A percentile compares a stretch with the other conserved stretches of the same genome.
These are phyloP conservation scores for Hypena proboscidalis DNA, from an alignment of 2,888 invertebrate genomes.

Conservation along the genomic window DNA sequence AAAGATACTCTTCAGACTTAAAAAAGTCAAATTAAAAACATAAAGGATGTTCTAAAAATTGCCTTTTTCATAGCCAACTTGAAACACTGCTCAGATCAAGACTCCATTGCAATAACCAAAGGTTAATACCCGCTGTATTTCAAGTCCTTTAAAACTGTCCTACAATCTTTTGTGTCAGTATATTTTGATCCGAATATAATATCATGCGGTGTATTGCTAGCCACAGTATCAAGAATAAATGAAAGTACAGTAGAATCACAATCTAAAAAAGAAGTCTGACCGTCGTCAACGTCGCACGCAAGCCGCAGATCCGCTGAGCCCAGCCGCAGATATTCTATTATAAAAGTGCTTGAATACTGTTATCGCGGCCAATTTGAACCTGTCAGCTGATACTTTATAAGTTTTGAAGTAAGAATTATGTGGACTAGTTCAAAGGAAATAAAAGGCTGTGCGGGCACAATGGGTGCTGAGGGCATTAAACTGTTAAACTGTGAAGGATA, in stretches of 20 bases:
- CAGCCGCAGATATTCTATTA: slow-evolving; percentile 29
- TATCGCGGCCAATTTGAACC: slow-evolving; percentile 16
- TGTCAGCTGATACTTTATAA: slow-evolving; percentile 7
- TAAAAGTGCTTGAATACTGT: slow-evolving; percentile 23
- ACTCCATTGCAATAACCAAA: too few relatives aligned
- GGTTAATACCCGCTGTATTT: too few relatives aligned
- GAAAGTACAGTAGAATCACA: slow-evolving; percentile 3
- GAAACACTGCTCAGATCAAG: too few relatives aligned
- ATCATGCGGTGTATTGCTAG: slow-evolving; percentile 9
- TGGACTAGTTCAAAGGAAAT: neutral
- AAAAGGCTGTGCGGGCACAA: neutral
- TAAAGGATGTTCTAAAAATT: too few relatives aligned
- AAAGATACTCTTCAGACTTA: too few relatives aligned
- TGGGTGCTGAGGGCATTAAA: too few relatives aligned
- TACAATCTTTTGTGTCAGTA: neutral
- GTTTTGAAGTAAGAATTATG: slow-evolving; percentile 1
- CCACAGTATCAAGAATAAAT: slow-evolving; percentile 8
- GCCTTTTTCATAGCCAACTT: too few relatives aligned
- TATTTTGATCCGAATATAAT: neutral
- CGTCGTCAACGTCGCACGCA: slow-evolving; percentile 35
- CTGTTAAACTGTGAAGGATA: too few relatives aligned
- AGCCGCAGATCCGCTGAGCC: slow-evolving; percentile 16
- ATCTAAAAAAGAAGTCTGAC: slow-evolving; percentile 31
- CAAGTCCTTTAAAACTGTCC: too few relatives aligned
- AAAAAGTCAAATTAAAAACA: too few relatives aligned